Percentiles rank a stretch among this genome's conserved stretches.
phyloP scores from a whole-genome alignment of 2,888 invertebrate species.

The Coecobrya sp. region DNA sequence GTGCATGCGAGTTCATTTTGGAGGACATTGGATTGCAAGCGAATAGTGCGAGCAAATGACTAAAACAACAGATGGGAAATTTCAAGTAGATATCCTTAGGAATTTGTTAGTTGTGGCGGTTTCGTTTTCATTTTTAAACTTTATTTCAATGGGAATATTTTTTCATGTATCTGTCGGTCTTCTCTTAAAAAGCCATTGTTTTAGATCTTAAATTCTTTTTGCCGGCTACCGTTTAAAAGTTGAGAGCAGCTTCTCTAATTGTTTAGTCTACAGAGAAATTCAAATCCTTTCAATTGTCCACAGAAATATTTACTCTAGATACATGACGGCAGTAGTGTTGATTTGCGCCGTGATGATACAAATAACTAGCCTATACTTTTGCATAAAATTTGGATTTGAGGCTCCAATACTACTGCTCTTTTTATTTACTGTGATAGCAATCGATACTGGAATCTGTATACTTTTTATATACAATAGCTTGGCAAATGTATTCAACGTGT shows the following conservation, averaged over 20 bases:
- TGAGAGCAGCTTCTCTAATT: background rate
- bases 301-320: constrained; percentile 11
- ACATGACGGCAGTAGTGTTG: background rate
- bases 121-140: constrained; percentile 10
- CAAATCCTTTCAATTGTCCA: background rate
- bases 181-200: constrained; percentile 20
- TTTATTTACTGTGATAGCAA: background rate
- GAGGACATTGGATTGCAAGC: too few species aligned
- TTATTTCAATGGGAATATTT: background rate
- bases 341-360: constrained; percentile 4
- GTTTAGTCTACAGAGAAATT: constrained; percentile 19
- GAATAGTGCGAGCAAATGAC: too few species aligned
- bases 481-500: background rate
- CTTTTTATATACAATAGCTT: background rate
- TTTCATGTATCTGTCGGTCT: background rate
- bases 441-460: background rate
- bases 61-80: too few species aligned
- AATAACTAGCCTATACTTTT: background rate
- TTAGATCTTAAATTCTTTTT: constrained; percentile 23
- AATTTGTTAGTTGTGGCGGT: background rate
- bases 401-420: background rate
- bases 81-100: too few species aligned
- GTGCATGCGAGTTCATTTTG: too few species aligned
- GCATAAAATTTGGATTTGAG: background rate
- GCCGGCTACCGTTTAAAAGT: background rate